phyloP scores from a whole-genome alignment of 1,140 invertebrate species.

The Anoplophora glabripennis region DNA sequence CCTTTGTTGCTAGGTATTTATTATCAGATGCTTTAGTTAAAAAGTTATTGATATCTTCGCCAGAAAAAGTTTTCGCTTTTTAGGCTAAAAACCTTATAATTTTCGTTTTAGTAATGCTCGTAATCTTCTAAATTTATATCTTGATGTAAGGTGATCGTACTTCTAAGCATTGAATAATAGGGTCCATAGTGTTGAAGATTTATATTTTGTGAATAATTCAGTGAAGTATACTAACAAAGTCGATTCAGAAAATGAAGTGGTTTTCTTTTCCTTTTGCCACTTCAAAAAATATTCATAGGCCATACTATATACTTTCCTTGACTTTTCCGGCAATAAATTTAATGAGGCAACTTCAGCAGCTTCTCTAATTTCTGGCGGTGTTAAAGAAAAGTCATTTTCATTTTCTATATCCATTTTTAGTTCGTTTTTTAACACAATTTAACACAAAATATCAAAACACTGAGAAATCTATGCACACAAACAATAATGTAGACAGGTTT shows the following conservation, averaged over 20 bases:
- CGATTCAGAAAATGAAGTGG: conserved; percentile 34
- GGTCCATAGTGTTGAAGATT: too few species aligned
- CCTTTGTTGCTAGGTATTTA: conserved; percentile 27
- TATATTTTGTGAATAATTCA: too few species aligned
- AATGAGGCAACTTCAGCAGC: conserved; percentile 32
- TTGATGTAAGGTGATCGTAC: too few species aligned
- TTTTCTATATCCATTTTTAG: too few species aligned
- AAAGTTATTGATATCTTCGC: conserved; percentile 3
- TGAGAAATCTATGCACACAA: too few species aligned
- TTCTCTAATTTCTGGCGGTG: conserved; percentile 49
- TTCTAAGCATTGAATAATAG: too few species aligned
- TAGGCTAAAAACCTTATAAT: too few species aligned
- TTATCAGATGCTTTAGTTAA: too few species aligned
- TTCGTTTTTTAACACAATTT: too few species aligned
- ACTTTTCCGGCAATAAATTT: conserved; percentile 39
- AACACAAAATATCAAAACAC: too few species aligned
- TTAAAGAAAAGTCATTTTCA: not conserved
- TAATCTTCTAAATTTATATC: conserved; percentile 20
- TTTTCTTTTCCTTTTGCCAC: conserved; percentile 21
- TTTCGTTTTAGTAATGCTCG: conserved; percentile 22
- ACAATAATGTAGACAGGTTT: too few species aligned
- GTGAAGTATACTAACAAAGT: conserved; percentile 15
- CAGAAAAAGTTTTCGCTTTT: conserved; percentile 27
- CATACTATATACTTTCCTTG: conserved; percentile 19
- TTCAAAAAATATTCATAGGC: not conserved